These are phyloP conservation scores for Drosophila hawaiiensis DNA, from an alignment of 2,888 invertebrate genomes.

Conservation along the genomic window DNA sequence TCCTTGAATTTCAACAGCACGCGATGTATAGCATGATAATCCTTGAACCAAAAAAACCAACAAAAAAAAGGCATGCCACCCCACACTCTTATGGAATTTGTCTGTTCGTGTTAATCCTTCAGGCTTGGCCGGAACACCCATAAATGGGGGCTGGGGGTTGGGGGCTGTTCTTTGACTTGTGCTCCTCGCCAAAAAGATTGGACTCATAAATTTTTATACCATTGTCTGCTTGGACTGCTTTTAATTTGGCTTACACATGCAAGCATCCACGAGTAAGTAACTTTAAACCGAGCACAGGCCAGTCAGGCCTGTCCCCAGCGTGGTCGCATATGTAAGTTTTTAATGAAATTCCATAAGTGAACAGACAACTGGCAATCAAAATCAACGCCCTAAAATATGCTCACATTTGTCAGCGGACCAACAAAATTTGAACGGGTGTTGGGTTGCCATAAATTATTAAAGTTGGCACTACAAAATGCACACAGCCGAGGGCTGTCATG, in stretches of 20 bases:
- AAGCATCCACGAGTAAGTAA: conserved; percentile 35
- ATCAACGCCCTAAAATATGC: conserved; percentile 62
- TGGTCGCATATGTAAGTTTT: conserved; percentile 35
- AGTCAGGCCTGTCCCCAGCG: not conserved
- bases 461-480: conserved; percentile 36
- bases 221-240: conserved; percentile 53
- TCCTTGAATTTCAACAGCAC: conserved; percentile 84
- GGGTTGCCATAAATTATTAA: conserved; percentile 53
- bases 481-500: conserved; percentile 4
- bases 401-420: conserved; percentile 56
- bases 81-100: conserved; percentile 38
- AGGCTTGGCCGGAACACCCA: conserved; percentile 41
- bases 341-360: conserved; percentile 74
- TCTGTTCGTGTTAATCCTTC: conserved; percentile 54
- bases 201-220: conserved; percentile 72
- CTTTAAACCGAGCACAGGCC: conserved; percentile 38
- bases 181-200: conserved; percentile 55
- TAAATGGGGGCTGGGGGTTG: conserved; percentile 19
- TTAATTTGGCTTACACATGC: conserved; percentile 73
- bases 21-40: conserved; percentile 84
- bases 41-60: conserved; percentile 66
- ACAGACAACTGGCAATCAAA: conserved; percentile 66
- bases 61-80: conserved; percentile 6
- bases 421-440: conserved; percentile 28
- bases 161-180: conserved; percentile 65